Percentiles rank a stretch among this genome's conserved stretches.
phyloP scores from a whole-genome alignment of 23 tunicate species.

The Ciona savignyi region DNA sequence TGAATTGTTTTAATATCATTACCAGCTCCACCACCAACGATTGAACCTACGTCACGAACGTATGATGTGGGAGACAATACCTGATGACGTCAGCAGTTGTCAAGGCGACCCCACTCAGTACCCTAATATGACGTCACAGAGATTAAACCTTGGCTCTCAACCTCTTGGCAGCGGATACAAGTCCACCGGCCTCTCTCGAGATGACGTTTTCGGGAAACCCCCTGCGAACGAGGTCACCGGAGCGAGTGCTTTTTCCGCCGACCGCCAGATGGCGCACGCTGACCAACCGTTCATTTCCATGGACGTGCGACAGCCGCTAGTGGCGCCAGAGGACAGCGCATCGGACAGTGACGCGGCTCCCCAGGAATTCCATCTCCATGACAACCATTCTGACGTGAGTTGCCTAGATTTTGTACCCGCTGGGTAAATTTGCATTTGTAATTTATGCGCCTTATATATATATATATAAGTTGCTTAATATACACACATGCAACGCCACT shows the following conservation, averaged over 20 bases:
- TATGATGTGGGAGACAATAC: slow-evolving; percentile 56
- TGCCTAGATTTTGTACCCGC: background rate
- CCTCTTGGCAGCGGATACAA: slow-evolving; percentile 7
- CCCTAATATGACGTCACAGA: background rate
- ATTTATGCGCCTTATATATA: too few species aligned
- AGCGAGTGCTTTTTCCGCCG: background rate
- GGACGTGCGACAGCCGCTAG: background rate
- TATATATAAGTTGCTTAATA: too few species aligned
- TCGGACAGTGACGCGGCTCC: slow-evolving; percentile 65
- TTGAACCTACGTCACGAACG: slow-evolving; percentile 17
- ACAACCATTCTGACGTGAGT: slow-evolving; percentile 1
- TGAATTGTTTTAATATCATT: too few species aligned
- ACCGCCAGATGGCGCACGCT: background rate
- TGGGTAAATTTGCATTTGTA: background rate
- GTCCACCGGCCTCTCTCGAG: slow-evolving; percentile 6
- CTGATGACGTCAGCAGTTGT: slow-evolving; percentile 13
- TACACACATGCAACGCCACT: too few species aligned
- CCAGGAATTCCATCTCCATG: slow-evolving; percentile 27
- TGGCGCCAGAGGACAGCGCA: background rate
- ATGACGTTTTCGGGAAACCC: slow-evolving; percentile 22
- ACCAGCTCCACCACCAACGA: slow-evolving; percentile 47
- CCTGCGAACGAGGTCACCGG: background rate
- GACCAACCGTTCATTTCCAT: slow-evolving; percentile 25
- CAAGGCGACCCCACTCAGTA: background rate
- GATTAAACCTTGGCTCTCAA: background rate